Evolutionary conservation across 2,888 invertebrate species (phyloP), one percentile per base, ranked within the genome.

Genomic region (Loripinus fragilis): DNA sequence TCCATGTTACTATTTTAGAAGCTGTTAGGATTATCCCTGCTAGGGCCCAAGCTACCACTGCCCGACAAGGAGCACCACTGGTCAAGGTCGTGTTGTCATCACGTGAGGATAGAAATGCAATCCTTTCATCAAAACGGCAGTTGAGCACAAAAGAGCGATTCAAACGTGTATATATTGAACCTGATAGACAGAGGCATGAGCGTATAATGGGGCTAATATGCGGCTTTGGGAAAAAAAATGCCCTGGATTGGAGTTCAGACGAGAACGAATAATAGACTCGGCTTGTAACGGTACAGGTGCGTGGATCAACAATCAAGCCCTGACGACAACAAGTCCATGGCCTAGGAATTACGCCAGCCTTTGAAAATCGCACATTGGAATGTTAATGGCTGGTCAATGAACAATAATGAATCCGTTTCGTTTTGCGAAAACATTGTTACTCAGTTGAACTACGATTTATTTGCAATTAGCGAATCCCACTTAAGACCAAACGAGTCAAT

Each of bases 61-160:
- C 7, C 25, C 23, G 55, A 55, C 55, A 15, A 15, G 15, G 55
- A 8, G 3, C 25, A 25, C 55, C 55, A 25, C 25, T 55, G 55
- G 55, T 55, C 55, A 55, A 55, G 25, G 55, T 55, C 12, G 55
- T 55, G 15, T 55, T 55, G 55, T 55, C 55, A 25, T 55, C 55
- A 55, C 55, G 55, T 55, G 55, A 55, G 7, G 55, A 55, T 25
- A 55, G 28, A 23, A 55, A 55, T 55, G 25, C 25, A 25, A 28
- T 55, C 15, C 55, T 55, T 25, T n/a, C 55, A 28, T 55, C 15
- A 7, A 55, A 55, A 55, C 55, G 25, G 25, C 55, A 55, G 15
- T 28, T 55, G 25, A 55, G 55, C 15, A 55, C 55, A 25, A 55
- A 55, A 55, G 55, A 55, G 15, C 28, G 25, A 55, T 55, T 55